Percentiles rank a stretch among this genome's conserved stretches.
Conservation (phyloP, 1,140 invertebrate species). For the Homarus americanus region DNA sequence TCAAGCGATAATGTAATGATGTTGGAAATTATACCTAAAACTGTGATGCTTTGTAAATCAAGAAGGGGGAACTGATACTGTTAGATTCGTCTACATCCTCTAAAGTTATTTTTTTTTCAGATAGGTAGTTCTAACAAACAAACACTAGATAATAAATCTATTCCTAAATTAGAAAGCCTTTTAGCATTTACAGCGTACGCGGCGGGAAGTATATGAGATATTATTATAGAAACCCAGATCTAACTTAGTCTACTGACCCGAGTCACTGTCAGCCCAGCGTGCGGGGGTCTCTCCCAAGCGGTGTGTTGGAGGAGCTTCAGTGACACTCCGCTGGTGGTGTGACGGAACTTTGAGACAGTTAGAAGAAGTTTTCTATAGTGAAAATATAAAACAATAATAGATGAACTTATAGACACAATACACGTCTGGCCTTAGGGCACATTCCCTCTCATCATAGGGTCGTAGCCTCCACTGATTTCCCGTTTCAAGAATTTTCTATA, state of each 20-base stretch:
- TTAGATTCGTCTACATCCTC: slow-evolving; percentile 33
- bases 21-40: not conserved
- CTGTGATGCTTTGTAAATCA: not conserved
- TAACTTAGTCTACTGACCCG: not conserved
- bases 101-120: slow-evolving; percentile 52
- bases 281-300: no score
- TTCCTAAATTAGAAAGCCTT: slow-evolving; percentile 69
- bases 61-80: slow-evolving; percentile 2
- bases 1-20: not conserved
- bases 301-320: no score
- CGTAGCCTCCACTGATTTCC: not conserved
- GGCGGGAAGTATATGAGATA: slow-evolving; percentile 53
- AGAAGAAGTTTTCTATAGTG: slow-evolving; percentile 46
- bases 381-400: slow-evolving; percentile 65
- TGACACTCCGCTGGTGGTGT: no score
- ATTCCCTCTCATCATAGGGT: not conserved
- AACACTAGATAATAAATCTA: slow-evolving; percentile 70
- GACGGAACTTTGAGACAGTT: slow-evolving; percentile 1
- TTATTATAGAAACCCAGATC: slow-evolving; percentile 47
- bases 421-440: slow-evolving; percentile 51
- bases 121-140: slow-evolving; percentile 62
- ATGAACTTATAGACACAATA: slow-evolving; percentile 64
- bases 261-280: not conserved
- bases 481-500: not conserved
- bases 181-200: slow-evolving; percentile 70